Percentiles rank a stretch among this genome's conserved stretches.
phyloP scores from a whole-genome alignment of 2,888 invertebrate species.

The Leucozona laternaria region DNA sequence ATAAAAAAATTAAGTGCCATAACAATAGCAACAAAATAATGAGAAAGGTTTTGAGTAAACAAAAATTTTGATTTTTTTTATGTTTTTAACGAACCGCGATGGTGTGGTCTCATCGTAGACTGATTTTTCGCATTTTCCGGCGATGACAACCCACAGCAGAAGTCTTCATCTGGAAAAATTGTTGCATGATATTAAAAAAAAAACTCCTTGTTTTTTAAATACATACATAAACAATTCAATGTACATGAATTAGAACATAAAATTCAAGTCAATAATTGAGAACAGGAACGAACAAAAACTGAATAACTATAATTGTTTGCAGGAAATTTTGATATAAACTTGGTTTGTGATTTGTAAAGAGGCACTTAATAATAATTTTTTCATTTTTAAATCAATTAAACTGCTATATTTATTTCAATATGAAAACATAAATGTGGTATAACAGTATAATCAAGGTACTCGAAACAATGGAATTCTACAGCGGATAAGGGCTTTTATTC shows the following conservation, averaged over 20 bases:
- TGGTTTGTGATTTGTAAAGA: not conserved
- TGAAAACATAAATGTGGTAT: no score
- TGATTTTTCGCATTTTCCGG: slow-evolving; percentile 90
- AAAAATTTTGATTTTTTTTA: slow-evolving; percentile 30
- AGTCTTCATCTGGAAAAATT: slow-evolving; percentile 91
- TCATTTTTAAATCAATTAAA: not conserved
- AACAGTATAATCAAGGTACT: not conserved
- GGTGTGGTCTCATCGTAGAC: slow-evolving; percentile 84
- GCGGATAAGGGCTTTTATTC: not conserved
- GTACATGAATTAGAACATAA: slow-evolving; percentile 53
- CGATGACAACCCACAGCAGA: slow-evolving; percentile 93
- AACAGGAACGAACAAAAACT: slow-evolving; percentile 42
- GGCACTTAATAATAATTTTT: slow-evolving; percentile 30
- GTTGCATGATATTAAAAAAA: slow-evolving; percentile 67
- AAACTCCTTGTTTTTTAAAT: slow-evolving; percentile 39
- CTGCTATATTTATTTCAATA: not conserved
- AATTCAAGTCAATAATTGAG: slow-evolving; percentile 44
- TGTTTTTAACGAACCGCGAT: slow-evolving; percentile 82
- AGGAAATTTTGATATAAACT: slow-evolving; percentile 1
- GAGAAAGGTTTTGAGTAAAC: slow-evolving; percentile 17
- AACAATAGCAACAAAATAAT: slow-evolving; percentile 44
- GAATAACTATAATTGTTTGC: slow-evolving; percentile 14
- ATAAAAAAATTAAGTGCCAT: slow-evolving; percentile 22
- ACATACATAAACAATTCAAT: slow-evolving; percentile 59
- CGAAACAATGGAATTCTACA: not conserved